Conservation (phyloP, 2,888 invertebrate genomes). For the Lithophane leautieri region DNA sequence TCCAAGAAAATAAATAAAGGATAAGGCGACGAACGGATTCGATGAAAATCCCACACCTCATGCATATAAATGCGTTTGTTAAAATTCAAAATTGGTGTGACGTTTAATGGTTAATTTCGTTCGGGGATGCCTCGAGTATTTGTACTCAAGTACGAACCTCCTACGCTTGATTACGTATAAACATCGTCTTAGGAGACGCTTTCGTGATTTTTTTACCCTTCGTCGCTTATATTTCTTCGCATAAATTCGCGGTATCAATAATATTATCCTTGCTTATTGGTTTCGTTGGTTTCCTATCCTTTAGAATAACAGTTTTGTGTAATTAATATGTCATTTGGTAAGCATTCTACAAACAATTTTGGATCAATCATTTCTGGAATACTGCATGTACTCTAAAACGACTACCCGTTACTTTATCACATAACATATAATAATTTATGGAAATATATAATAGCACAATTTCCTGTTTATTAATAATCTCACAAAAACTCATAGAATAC, state of each 20-base stretch:
- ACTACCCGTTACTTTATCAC: background rate
- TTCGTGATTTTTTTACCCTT: conserved; percentile 13
- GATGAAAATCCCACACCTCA: conserved; percentile 76
- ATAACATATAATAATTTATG: background rate
- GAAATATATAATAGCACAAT: background rate
- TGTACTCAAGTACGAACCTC: background rate
- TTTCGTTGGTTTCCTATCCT: background rate
- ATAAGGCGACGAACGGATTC: conserved; percentile 71
- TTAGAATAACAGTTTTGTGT: background rate
- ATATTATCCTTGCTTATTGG: background rate
- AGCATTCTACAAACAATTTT: background rate
- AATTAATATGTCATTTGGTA: background rate
- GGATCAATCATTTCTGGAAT: background rate
- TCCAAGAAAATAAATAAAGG: conserved; percentile 76
- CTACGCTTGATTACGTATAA: conserved; percentile 42
- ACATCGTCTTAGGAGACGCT: conserved; percentile 16
- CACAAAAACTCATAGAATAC: conserved; percentile 11
- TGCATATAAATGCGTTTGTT: conserved; percentile 81
- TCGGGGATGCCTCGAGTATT: conserved; percentile 17
- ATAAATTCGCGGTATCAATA: background rate
- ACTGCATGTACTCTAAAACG: background rate
- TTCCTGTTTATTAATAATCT: conserved; percentile 23
- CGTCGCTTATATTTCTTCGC: background rate
- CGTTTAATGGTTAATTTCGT: conserved; percentile 68
- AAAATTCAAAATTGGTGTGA: conserved; percentile 75